These are phyloP conservation scores for Lepidonotus clava DNA, from an alignment of 2,888 invertebrate species.

Conservation along the genomic window DNA sequence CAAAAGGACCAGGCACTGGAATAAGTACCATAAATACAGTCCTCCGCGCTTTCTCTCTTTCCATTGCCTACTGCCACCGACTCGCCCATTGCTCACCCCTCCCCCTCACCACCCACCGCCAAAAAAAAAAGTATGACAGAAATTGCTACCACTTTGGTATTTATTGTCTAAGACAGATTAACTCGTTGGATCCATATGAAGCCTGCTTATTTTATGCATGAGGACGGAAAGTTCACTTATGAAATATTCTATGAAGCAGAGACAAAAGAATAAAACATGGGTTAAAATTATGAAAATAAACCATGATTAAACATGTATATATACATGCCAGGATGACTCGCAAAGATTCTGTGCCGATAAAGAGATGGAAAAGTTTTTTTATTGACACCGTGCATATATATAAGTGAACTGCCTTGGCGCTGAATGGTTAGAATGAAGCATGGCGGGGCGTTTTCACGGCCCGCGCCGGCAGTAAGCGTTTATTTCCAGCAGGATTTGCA, in stretches of 20 bases:
- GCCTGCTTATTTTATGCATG: too few species aligned
- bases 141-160: constrained; percentile 28
- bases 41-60: not conserved
- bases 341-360: too few species aligned
- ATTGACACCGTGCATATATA: too few species aligned
- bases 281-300: too few species aligned
- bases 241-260: too few species aligned
- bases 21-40: constrained; percentile 50
- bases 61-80: not conserved
- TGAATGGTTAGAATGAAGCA: not conserved
- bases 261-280: too few species aligned
- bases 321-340: too few species aligned
- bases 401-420: too few species aligned
- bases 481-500: constrained; percentile 39
- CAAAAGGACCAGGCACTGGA: constrained; percentile 25
- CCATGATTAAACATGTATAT: too few species aligned
- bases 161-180: constrained; percentile 30
- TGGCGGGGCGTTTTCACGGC: not conserved
- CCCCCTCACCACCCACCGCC: not conserved
- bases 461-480: not conserved
- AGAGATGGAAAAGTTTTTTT: too few species aligned
- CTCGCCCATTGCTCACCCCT: not conserved
- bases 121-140: constrained; percentile 28
- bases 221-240: too few species aligned
- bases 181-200: not conserved